Evolutionary conservation across 2,888 invertebrate species (phyloP).

Genomic region (Ceramica pisi): DNA sequence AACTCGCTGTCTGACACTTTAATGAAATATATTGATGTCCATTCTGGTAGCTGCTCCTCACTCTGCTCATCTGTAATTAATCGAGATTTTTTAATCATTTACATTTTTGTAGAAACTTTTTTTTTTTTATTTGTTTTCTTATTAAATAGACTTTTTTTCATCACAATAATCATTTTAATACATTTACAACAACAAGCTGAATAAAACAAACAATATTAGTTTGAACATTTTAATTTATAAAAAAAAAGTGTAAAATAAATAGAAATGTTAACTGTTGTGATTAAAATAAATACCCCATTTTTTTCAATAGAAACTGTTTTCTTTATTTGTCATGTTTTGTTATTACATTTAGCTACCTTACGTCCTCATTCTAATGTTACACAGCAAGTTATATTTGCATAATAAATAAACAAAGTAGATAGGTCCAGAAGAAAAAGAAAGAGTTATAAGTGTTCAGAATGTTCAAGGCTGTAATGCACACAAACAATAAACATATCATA

Average conservation of each 20-base stretch:
- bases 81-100: neutral
- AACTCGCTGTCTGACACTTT: slow-evolving; percentile 68
- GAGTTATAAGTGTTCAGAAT: neutral
- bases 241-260: neutral
- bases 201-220: slow-evolving; percentile 29
- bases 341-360: slow-evolving; percentile 7
- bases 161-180: neutral
- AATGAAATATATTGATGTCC: slow-evolving; percentile 83
- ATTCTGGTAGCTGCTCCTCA: slow-evolving; percentile 75
- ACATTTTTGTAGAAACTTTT: neutral
- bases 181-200: neutral
- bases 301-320: neutral
- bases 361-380: neutral
- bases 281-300: slow-evolving; percentile 27
- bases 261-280: neutral
- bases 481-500: neutral
- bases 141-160: slow-evolving; percentile 6
- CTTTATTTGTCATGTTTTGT: slow-evolving; percentile 22
- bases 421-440: too few species aligned
- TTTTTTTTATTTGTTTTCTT: neutral
- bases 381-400: neutral
- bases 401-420: neutral
- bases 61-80: slow-evolving; percentile 57
- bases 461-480: neutral
- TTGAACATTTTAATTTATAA: slow-evolving; percentile 26